Percentiles rank a stretch among this genome's conserved stretches.
These are phyloP conservation scores for Cnemophilus loriae DNA, from an alignment of 2,113 vertebrate species.

Conservation along the genomic window DNA sequence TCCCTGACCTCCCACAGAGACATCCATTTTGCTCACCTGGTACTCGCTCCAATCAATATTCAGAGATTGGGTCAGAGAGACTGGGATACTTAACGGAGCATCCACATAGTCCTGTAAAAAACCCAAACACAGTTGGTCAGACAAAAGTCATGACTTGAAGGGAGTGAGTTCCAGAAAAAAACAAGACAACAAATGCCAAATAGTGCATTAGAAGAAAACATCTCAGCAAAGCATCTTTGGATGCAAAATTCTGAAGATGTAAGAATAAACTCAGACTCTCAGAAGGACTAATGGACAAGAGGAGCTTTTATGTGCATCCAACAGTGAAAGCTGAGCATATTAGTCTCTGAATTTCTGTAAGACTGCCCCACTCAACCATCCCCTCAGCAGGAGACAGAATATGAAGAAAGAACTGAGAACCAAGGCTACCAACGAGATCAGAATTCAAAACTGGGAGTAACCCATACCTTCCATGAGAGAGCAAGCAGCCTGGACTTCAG, in stretches of 20 bases:
- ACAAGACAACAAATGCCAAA: background rate
- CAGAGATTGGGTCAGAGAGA: slow-evolving; percentile 83
- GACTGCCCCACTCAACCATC: background rate
- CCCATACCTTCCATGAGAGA: background rate
- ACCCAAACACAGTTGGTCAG: background rate
- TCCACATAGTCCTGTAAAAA: slow-evolving; percentile 90
- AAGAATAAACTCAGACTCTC: background rate
- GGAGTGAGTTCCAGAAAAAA: background rate
- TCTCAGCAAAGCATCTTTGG: background rate
- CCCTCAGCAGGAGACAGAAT: background rate
- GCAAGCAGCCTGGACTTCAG: background rate
- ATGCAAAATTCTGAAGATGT: background rate
- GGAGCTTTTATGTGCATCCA: background rate
- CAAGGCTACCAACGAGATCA: background rate
- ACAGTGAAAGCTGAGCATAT: background rate
- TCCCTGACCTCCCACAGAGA: background rate
- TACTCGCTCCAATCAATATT: slow-evolving; percentile 96
- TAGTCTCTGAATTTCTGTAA: background rate
- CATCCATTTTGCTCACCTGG: slow-evolving; percentile 78
- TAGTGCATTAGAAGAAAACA: background rate
- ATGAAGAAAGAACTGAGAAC: background rate
- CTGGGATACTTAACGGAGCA: slow-evolving; percentile 92
- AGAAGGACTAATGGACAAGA: background rate
- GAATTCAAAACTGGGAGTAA: background rate
- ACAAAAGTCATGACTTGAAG: background rate